phyloP scores from a whole-genome alignment of 2,797 vertebrate genomes.

The Loris lydekkerianus region DNA sequence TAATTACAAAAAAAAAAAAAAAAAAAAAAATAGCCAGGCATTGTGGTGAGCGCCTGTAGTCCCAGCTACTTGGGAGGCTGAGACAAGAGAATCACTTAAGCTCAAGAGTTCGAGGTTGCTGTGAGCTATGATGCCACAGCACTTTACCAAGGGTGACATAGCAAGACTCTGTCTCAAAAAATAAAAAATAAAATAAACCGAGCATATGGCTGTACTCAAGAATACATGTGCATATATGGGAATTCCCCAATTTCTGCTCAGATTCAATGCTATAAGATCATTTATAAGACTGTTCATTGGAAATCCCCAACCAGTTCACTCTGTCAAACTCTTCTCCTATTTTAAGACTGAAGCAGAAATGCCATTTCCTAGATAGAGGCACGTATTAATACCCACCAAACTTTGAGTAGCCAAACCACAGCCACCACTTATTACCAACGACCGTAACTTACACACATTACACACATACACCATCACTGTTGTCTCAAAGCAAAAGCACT shows the following conservation, averaged over 20 bases:
- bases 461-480: background rate
- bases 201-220: background rate
- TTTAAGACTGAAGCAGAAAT: background rate
- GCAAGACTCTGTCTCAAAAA: no score
- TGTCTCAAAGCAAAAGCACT: background rate
- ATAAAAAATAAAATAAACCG: background rate
- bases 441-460: background rate
- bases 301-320: background rate
- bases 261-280: background rate
- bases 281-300: background rate
- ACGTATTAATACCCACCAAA: background rate
- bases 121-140: no score
- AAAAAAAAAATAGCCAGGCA: no score
- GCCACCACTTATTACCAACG: background rate
- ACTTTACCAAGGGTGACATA: no score
- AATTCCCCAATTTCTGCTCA: slow-evolving; percentile 15
- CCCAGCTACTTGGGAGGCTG: no score
- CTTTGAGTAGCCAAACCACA: background rate
- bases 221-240: background rate
- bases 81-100: no score
- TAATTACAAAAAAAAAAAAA: no score
- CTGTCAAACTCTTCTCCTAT: background rate
- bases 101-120: no score
- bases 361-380: background rate
- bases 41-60: no score